Percentiles rank a stretch among this genome's conserved stretches.
Evolutionary conservation across 2,888 invertebrate species (phyloP).

Genomic region (Pammene fasciana): DNA sequence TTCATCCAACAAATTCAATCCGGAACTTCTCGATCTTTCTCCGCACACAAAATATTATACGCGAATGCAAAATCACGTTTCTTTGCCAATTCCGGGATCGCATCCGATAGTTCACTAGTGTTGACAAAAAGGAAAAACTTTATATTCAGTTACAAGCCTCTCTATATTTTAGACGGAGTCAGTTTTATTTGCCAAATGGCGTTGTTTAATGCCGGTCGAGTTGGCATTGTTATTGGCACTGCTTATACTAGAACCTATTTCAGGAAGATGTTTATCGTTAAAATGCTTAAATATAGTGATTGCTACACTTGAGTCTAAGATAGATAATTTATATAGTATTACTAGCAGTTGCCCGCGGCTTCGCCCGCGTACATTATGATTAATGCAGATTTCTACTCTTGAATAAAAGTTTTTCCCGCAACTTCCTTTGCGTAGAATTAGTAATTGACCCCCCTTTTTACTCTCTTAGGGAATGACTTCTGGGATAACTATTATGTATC

Average conservation of each 20-base stretch:
- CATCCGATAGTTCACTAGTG: constrained; percentile 55
- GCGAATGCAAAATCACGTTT: constrained; percentile 59
- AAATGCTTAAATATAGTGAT: constrained; percentile 2
- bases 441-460: no score
- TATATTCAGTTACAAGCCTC: constrained; percentile 60
- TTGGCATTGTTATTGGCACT: constrained; percentile 65
- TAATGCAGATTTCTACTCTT: no score
- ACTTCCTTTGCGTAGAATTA: no score
- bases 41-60: constrained; percentile 60
- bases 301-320: not conserved
- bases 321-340: not conserved
- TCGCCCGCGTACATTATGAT: no score
- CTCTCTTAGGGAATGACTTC: no score
- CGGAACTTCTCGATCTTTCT: constrained; percentile 51
- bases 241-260: constrained; percentile 14
- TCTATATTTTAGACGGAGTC: constrained; percentile 57
- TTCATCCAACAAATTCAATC: constrained; percentile 64
- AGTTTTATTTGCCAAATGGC: constrained; percentile 73
- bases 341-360: no score
- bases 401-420: no score
- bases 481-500: no score
- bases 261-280: not conserved
- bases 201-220: constrained; percentile 69
- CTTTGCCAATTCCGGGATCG: constrained; percentile 58
- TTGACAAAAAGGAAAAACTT: constrained; percentile 59